Base-by-base conservation (phyloP, 2,797 vertebrate genomes). In the Neomorphus geoffroyi region DNA sequence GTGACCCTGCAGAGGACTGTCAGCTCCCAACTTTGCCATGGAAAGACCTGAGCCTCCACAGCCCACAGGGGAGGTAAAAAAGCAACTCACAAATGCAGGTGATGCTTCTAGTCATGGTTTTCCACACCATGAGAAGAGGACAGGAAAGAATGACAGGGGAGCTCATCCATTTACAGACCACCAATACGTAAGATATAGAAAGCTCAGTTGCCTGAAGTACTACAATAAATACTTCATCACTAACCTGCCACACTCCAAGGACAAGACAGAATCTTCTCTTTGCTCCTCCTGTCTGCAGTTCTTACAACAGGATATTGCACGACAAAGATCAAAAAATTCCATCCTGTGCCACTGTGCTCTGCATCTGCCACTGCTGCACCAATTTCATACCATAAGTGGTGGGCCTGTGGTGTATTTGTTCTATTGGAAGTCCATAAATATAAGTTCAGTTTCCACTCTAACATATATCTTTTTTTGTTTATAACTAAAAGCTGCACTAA, bases 401-500 rank as follows among this genome's bases (percentile, higher is more conserved):
- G 18, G 32, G 14, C 7, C 71, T 73, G 45, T 54, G 30, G 26
- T 24, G 10, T 14, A 10, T 18, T 9, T 3, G 3, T 45, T 80
- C 43, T 37, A 67, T 6, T 57, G 53, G 7, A 89, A 69, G 39
- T 46, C 33, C 48, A 91, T 73, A 92, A 91, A 90, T 56, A 60
- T 14, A 17, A 84, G 39, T 71, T 92, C 75, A 69, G 27, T 86
- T 93, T 86, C 60, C 50, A 62, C 28, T 43, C 46, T 27, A 61
- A 62, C 7, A 58, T 37, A 26, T 13, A 26, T 56, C 48, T 89
- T 78, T n/a, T n/a, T n/a, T 41, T n/a, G 14, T 78, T 92, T 88
- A 62, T 74, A 91, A 50, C 46, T 33, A 92, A 93, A 91, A 91
- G 61, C 75, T 69, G 58, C 70, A 64, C 57, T 93, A 88, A 88